Evolutionary conservation across 2,113 vertebrate genomes (phyloP).

Genomic region (Pycnonotus jocosus): DNA sequence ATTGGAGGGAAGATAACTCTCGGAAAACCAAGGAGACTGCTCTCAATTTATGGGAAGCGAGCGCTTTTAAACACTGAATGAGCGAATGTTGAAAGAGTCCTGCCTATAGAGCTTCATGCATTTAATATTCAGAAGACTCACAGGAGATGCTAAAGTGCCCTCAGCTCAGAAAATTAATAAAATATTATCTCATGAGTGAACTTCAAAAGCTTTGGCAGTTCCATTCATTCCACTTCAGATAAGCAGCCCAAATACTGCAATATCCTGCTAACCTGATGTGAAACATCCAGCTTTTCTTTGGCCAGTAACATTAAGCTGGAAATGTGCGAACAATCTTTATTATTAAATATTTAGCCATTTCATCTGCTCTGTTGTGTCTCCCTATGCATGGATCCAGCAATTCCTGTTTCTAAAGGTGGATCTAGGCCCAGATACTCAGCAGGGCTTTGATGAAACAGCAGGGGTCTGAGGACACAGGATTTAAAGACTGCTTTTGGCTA

Average conservation of each 20-base stretch:
- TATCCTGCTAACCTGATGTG: conserved; percentile 61
- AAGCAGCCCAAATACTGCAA: conserved; percentile 62
- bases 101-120: conserved; percentile 23
- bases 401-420: not conserved
- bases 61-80: conserved; percentile 1
- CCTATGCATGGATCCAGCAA: not conserved
- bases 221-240: conserved; percentile 63
- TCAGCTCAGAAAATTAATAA: conserved; percentile 60
- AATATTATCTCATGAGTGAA: conserved; percentile 60
- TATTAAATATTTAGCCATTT: conserved; percentile 43
- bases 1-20: conserved; percentile 58
- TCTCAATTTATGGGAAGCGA: conserved; percentile 41
- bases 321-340: conserved; percentile 53
- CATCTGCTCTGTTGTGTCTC: not conserved
- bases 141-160: conserved; percentile 54
- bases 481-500: not conserved
- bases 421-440: not conserved
- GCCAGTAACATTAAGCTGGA: conserved; percentile 19
- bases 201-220: conserved; percentile 66
- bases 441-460: not conserved
- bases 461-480: not conserved
- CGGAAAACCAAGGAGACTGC: conserved; percentile 4
- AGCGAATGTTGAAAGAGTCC: conserved; percentile 28
- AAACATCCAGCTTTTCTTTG: conserved; percentile 50
- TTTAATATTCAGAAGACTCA: conserved; percentile 48